A percentile compares a stretch with the other conserved stretches of the same genome.
These are phyloP conservation scores for Andricus grossulariae DNA, from an alignment of 1,140 invertebrate genomes.

Conservation along the genomic window DNA sequence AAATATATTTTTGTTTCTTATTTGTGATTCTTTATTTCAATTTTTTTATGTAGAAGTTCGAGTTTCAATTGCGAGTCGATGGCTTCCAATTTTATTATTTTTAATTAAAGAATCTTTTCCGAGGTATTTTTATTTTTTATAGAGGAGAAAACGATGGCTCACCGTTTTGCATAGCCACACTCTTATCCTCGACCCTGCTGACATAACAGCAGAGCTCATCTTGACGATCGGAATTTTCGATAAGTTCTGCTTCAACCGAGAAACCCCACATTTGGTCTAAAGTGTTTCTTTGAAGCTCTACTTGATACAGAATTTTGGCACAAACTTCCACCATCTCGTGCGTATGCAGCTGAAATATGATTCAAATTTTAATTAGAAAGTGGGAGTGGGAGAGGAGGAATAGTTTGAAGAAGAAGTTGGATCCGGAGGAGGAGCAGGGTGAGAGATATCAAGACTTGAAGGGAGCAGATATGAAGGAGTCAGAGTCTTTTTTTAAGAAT, in stretches of 20 bases:
- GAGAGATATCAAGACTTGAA: too few species aligned
- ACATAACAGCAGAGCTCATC: conserved; percentile 98
- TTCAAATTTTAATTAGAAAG: conserved; percentile 33
- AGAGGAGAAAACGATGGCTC: conserved; percentile 61
- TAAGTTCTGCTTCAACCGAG: conserved; percentile 96
- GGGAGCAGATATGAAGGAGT: too few species aligned
- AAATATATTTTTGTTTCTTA: neutral
- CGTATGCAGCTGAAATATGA: conserved; percentile 85
- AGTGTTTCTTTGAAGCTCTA: conserved; percentile 91
- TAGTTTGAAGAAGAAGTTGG: too few species aligned
- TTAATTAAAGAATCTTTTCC: neutral
- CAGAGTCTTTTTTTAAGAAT: too few species aligned
- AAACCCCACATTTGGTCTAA: conserved; percentile 98
- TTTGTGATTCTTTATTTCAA: neutral
- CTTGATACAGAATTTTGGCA: conserved; percentile 97
- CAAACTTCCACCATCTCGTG: conserved; percentile 97
- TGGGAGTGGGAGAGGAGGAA: too few species aligned
- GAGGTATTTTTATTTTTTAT: neutral
- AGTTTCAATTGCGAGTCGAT: neutral
- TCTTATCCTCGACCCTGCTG: conserved; percentile 94
- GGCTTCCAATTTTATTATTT: neutral
- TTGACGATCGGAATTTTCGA: conserved; percentile 95
- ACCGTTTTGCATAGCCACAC: conserved; percentile 97
- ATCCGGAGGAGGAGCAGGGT: too few species aligned
- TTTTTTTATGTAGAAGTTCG: neutral